Conservation (phyloP, 2,888 invertebrate species). For the Eristalinus aeneus region DNA sequence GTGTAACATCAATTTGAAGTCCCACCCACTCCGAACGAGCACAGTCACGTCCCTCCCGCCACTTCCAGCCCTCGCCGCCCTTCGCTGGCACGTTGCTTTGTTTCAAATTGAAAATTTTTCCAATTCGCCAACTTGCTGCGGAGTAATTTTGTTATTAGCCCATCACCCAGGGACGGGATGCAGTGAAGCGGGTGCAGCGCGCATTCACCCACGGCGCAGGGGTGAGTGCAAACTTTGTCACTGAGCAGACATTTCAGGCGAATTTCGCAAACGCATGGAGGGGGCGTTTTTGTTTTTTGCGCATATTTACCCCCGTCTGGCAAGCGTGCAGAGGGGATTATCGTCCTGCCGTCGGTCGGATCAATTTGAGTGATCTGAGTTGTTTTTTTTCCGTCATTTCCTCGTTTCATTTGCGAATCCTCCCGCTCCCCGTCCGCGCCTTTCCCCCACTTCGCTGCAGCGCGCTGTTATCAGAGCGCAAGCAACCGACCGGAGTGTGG, state of each 20-base stretch:
- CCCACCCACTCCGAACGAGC: no score
- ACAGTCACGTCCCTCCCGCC: not conserved
- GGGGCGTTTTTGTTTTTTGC: not conserved
- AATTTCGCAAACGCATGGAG: no score
- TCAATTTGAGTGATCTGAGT: conserved; percentile 25
- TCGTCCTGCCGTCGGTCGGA: conserved; percentile 7
- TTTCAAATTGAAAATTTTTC: conserved; percentile 33
- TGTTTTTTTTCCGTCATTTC: not conserved
- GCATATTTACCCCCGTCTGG: not conserved
- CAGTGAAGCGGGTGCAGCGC: not conserved
- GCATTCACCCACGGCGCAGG: no score
- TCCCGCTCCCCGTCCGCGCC: not conserved
- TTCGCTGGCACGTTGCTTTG: conserved; percentile 30
- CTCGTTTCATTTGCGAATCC: not conserved
- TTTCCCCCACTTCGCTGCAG: not conserved
- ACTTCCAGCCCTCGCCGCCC: not conserved
- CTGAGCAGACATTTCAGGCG: not conserved
- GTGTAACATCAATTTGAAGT: conserved; percentile 19
- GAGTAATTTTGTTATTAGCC: conserved; percentile 49
- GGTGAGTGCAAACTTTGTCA: no score
- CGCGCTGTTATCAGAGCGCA: conserved; percentile 23
- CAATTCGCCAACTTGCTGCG: conserved; percentile 24
- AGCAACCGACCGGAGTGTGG: conserved; percentile 14
- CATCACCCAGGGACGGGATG: conserved; percentile 3
- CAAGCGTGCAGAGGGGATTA: not conserved